These are phyloP conservation scores for Diabrotica virgifera DNA, from an alignment of 1,140 invertebrate species.

Conservation along the genomic window DNA sequence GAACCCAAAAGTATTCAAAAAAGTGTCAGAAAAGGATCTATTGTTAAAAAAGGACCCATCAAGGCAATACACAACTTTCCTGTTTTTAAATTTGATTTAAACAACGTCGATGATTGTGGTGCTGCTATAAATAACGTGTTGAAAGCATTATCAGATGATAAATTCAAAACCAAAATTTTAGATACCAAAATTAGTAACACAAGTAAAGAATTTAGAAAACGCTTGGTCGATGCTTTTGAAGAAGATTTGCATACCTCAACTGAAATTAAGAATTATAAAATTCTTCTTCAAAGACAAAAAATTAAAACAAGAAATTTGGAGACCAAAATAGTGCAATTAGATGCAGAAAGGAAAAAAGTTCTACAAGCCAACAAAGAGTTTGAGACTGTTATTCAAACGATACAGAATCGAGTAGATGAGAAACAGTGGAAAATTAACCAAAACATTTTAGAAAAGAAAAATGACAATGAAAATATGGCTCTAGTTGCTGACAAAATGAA, in stretches of 20 bases:
- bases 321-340: constrained; percentile 55
- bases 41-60: constrained; percentile 55
- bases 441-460: constrained; percentile 71
- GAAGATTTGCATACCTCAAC: constrained; percentile 34
- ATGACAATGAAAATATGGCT: constrained; percentile 68
- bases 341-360: constrained; percentile 54
- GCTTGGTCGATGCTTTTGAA: constrained; percentile 36
- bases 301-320: constrained; percentile 62
- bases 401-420: constrained; percentile 55
- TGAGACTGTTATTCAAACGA: constrained; percentile 42
- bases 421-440: constrained; percentile 68
- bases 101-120: constrained; percentile 27
- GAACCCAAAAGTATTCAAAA: constrained; percentile 48
- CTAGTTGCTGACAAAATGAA: constrained; percentile 69
- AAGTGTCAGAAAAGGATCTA: constrained; percentile 62
- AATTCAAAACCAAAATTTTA: constrained; percentile 20
- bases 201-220: constrained; percentile 38
- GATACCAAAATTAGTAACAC: constrained; percentile 31
- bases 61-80: constrained; percentile 30
- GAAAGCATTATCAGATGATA: constrained; percentile 23
- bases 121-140: constrained; percentile 27
- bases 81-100: constrained; percentile 30
- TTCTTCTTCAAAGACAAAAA: constrained; percentile 49
- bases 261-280: constrained; percentile 39
- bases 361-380: constrained; percentile 48